Conservation (phyloP, 2,888 invertebrate genomes). For the Rhagophthalmus giganteus region DNA sequence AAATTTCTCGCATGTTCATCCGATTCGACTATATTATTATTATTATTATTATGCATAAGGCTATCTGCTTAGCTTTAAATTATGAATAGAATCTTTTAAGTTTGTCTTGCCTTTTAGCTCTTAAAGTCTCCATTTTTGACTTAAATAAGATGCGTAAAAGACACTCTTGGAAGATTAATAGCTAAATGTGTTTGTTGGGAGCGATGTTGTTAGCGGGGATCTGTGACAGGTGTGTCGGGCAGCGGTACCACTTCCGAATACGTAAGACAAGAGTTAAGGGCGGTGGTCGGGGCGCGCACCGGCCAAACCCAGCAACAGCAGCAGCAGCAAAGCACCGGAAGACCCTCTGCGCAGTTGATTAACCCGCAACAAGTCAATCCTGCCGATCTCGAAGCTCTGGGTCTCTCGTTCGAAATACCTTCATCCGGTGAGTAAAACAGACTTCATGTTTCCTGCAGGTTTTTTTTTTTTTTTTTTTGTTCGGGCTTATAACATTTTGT, state of each 20-base stretch:
- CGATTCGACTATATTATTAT: too few relatives aligned
- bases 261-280: conserved; percentile 88
- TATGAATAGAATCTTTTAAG: too few relatives aligned
- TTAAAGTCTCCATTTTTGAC: too few relatives aligned
- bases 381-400: conserved; percentile 71
- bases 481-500: conserved; percentile 16
- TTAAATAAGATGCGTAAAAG: too few relatives aligned
- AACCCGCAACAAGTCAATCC: conserved; percentile 45
- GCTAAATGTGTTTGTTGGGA: conserved; percentile 15
- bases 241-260: conserved; percentile 76
- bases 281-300: conserved; percentile 83
- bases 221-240: conserved; percentile 58
- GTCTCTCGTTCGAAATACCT: conserved; percentile 70
- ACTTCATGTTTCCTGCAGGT: conserved; percentile 13
- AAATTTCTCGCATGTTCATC: too few relatives aligned
- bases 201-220: conserved; percentile 31
- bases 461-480: conserved; percentile 8
- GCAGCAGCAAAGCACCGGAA: conserved; percentile 48
- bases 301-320: conserved; percentile 51
- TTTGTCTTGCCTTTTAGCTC: too few relatives aligned
- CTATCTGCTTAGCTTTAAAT: too few relatives aligned
- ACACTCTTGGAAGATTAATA: conserved; percentile 8
- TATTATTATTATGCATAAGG: too few relatives aligned
- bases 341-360: conserved; percentile 47
- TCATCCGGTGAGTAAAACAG: conserved; percentile 59